Percentiles rank a stretch among this genome's conserved stretches.
Evolutionary conservation across 2,113 vertebrate genomes (phyloP).

Genomic region (Planiliza haematocheilus): DNA sequence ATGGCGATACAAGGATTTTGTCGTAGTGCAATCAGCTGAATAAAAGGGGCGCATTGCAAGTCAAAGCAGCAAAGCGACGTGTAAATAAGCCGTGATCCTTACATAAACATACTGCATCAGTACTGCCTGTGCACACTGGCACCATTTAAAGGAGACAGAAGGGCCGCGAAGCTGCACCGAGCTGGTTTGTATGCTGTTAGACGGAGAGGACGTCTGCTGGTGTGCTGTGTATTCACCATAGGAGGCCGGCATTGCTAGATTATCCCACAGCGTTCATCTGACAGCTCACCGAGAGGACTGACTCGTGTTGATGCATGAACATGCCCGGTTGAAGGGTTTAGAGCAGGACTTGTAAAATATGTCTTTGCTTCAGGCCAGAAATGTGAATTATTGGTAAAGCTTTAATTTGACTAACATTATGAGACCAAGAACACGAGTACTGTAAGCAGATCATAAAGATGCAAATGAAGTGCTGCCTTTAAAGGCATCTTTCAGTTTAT

Average conservation of each 20-base stretch:
- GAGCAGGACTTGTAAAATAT: background rate
- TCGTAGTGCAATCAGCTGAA: background rate
- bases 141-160: slow-evolving; percentile 50
- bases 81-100: background rate
- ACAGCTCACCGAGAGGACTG: slow-evolving; percentile 60
- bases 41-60: background rate
- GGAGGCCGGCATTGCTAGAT: slow-evolving; percentile 57
- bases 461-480: background rate
- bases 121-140: slow-evolving; percentile 16
- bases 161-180: slow-evolving; percentile 18
- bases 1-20: background rate
- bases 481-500: background rate
- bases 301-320: slow-evolving; percentile 46
- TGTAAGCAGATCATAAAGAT: background rate
- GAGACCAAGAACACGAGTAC: background rate
- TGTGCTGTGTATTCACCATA: slow-evolving; percentile 56
- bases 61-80: background rate
- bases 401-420: background rate
- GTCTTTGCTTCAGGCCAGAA: slow-evolving; percentile 2
- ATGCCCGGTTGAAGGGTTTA: slow-evolving; percentile 20
- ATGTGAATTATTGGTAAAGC: background rate
- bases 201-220: slow-evolving; percentile 51
- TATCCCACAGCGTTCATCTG: slow-evolving; percentile 65
- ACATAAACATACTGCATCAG: background rate
- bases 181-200: slow-evolving; percentile 29